Conservation (phyloP, 2,797 vertebrate genomes). For the Silurus lanzhouensis region DNA sequence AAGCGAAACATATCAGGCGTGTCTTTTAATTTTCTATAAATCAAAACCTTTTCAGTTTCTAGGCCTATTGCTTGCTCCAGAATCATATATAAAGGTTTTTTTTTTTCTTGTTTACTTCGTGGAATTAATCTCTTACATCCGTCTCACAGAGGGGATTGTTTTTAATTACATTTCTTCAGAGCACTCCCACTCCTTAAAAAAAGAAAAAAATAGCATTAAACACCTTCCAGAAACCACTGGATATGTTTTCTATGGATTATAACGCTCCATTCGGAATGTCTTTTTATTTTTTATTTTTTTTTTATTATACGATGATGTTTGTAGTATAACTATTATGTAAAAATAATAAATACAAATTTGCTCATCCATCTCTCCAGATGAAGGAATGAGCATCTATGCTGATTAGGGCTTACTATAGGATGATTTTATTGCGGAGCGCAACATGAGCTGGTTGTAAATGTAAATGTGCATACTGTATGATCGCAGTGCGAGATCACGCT, state of each 20-base stretch:
- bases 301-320: too few species aligned
- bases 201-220: not conserved
- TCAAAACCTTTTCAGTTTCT: not conserved
- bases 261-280: not conserved
- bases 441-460: not conserved
- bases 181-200: too few species aligned
- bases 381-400: not conserved
- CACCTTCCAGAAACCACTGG: not conserved
- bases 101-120: not conserved
- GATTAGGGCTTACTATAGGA: not conserved
- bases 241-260: not conserved
- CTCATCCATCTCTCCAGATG: not conserved
- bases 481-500: not conserved
- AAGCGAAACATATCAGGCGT: not conserved
- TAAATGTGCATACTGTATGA: not conserved
- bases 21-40: slow-evolving; percentile 9
- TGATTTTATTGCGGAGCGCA: not conserved
- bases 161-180: not conserved
- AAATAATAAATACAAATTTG: too few species aligned
- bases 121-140: not conserved
- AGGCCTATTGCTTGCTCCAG: not conserved
- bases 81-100: not conserved
- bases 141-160: not conserved
- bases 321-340: too few species aligned
- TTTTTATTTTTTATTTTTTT: not conserved